A percentile compares a stretch with the other conserved stretches of the same genome.
These are phyloP conservation scores for Drepana arcuata DNA, from an alignment of 1,140 invertebrate genomes.

Conservation along the genomic window DNA sequence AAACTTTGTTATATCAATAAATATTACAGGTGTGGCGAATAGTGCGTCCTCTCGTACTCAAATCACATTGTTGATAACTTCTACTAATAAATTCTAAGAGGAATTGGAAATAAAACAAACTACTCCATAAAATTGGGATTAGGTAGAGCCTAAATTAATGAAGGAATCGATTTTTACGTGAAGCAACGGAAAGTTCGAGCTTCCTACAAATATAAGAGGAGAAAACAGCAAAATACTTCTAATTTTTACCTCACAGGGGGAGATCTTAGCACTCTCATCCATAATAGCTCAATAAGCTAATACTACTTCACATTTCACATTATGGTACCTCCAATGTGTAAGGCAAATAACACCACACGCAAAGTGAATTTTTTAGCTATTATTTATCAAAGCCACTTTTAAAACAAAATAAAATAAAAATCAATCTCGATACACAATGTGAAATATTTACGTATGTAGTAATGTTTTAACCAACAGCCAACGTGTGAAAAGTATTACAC, in stretches of 20 bases:
- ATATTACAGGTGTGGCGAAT: too few relatives aligned
- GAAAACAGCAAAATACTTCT: slow-evolving; percentile 19
- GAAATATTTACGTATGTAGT: slow-evolving; percentile 38
- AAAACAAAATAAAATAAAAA: slow-evolving; percentile 61
- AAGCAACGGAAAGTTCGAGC: not conserved
- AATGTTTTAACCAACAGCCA: slow-evolving; percentile 15
- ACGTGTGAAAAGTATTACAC: slow-evolving; percentile 8
- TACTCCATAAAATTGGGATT: not conserved
- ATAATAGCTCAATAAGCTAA: slow-evolving; percentile 51
- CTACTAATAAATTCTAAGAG: not conserved
- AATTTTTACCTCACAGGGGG: slow-evolving; percentile 64
- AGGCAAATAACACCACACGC: slow-evolving; percentile 48
- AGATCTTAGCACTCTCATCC: slow-evolving; percentile 61
- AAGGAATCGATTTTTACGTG: not conserved
- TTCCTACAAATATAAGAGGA: slow-evolving; percentile 10
- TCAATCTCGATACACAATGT: slow-evolving; percentile 45
- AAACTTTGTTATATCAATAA: too few relatives aligned
- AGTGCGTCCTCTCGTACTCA: too few relatives aligned
- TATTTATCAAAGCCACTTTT: slow-evolving; percentile 62
- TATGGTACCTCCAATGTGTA: slow-evolving; percentile 41
- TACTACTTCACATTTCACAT: slow-evolving; percentile 58
- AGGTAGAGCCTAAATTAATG: not conserved
- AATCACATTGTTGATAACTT: too few relatives aligned
- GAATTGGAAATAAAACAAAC: not conserved
- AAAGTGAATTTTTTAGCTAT: slow-evolving; percentile 59